Evolutionary conservation across 2,888 invertebrate species (phyloP).

Genomic region (Hirudinaria manillensis): DNA sequence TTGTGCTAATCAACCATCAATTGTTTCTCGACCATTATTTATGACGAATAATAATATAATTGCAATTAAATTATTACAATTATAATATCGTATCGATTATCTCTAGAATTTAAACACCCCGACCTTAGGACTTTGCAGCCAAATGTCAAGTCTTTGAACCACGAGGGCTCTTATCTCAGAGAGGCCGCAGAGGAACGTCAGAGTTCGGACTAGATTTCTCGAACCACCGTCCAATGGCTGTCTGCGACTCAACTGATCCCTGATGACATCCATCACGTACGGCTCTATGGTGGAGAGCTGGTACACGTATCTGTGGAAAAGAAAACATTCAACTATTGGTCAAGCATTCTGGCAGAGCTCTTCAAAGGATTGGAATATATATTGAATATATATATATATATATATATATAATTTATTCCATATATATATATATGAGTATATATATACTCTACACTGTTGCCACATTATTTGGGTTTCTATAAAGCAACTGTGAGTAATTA

Average conservation of each 20-base stretch:
- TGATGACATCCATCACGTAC: constrained; percentile 76
- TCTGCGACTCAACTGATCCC: constrained; percentile 77
- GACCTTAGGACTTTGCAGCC: constrained; percentile 87
- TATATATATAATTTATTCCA: not conserved
- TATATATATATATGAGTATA: not conserved
- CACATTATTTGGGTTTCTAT: constrained; percentile 97
- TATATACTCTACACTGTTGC: constrained; percentile 88
- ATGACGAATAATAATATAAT: too few relatives aligned
- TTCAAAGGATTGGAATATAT: not conserved
- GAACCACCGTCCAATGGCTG: constrained; percentile 73
- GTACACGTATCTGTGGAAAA: constrained; percentile 59
- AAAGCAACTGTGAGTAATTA: constrained; percentile 88
- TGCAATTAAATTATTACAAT: not conserved
- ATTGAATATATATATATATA: not conserved
- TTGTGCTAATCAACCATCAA: not conserved
- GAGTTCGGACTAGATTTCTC: constrained; percentile 72
- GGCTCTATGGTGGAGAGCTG: constrained; percentile 69
- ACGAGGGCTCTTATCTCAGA: constrained; percentile 75
- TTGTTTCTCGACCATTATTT: too few relatives aligned
- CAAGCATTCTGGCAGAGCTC: not conserved
- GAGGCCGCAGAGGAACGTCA: constrained; percentile 78
- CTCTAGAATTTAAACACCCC: constrained; percentile 43
- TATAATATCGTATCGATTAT: not conserved
- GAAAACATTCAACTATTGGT: not conserved
- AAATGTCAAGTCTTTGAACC: constrained; percentile 76